Evolutionary conservation across 2,113 vertebrate species (phyloP).

Genomic region (Sorex fumeus): DNA sequence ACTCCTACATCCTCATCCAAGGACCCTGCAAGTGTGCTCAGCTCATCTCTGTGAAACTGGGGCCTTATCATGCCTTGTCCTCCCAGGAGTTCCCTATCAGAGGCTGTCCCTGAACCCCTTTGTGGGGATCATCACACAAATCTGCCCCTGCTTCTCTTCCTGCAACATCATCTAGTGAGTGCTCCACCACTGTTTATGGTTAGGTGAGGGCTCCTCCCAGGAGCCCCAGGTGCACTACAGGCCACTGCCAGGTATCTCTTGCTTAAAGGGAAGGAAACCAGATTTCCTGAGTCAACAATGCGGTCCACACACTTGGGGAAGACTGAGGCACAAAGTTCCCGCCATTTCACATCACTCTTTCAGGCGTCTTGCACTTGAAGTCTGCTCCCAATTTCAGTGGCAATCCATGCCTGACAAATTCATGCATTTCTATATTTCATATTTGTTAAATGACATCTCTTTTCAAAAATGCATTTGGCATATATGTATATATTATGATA

Average conservation of each 20-base stretch:
- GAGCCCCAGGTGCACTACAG: not conserved
- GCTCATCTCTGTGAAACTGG: not conserved
- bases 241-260: not conserved
- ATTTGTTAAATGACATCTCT: not conserved
- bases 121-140: too few species aligned
- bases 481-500: too few species aligned
- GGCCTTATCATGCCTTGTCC: not conserved
- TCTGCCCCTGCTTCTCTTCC: not conserved
- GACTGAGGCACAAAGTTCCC: too few species aligned
- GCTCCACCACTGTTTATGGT: not conserved
- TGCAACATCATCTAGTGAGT: not conserved
- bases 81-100: not conserved
- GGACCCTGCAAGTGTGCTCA: conserved; percentile 9
- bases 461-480: too few species aligned
- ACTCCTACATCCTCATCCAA: not conserved
- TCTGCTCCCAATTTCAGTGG: too few species aligned
- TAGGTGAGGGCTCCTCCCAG: not conserved
- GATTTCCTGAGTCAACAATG: not conserved
- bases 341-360: not conserved
- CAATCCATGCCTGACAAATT: not conserved
- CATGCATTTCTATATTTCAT: not conserved
- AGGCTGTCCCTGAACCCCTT: not conserved
- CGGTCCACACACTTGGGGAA: not conserved
- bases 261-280: not conserved
- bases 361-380: not conserved